Conservation (phyloP, 2,888 invertebrate species). For the Platycheirus albimanus region DNA sequence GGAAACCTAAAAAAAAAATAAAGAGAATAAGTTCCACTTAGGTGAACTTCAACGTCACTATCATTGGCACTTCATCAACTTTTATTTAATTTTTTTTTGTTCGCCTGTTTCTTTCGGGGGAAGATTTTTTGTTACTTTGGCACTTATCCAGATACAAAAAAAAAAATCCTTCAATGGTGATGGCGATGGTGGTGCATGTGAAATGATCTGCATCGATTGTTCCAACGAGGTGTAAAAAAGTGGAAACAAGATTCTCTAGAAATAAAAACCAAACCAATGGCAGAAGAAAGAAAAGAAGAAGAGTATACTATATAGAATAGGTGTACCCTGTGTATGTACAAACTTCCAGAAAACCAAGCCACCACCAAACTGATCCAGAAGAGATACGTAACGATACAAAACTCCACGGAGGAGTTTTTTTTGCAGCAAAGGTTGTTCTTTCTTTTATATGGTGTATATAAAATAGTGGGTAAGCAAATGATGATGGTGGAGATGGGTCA, state of each 20-base stretch:
- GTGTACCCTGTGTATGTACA: too few species aligned
- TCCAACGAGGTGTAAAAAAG: conserved; percentile 72
- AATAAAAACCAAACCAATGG: conserved; percentile 54
- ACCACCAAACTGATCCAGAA: conserved; percentile 53
- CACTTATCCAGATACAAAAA: conserved; percentile 33
- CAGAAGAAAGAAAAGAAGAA: background rate
- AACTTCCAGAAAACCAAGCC: conserved; percentile 54
- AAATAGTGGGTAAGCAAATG: conserved; percentile 62
- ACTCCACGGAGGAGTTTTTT: background rate
- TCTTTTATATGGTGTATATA: conserved; percentile 2
- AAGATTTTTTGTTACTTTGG: conserved; percentile 54
- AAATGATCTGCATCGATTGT: conserved; percentile 73
- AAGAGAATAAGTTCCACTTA: conserved; percentile 57
- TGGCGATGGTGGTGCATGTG: conserved; percentile 49
- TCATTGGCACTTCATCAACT: conserved; percentile 73
- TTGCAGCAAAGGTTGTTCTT: background rate
- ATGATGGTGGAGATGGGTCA: conserved; percentile 67
- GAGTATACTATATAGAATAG: too few species aligned
- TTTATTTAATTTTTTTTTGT: conserved; percentile 16
- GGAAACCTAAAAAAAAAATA: conserved; percentile 35
- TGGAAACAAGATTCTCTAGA: conserved; percentile 67
- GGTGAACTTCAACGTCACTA: conserved; percentile 64
- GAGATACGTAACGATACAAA: conserved; percentile 26
- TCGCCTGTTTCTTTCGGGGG: conserved; percentile 50
- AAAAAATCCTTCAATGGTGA: conserved; percentile 8